Evolutionary conservation across 1,140 invertebrate species (phyloP), one percentile per base, ranked within the genome.

Genomic region (Cotesia vestalis): DNA sequence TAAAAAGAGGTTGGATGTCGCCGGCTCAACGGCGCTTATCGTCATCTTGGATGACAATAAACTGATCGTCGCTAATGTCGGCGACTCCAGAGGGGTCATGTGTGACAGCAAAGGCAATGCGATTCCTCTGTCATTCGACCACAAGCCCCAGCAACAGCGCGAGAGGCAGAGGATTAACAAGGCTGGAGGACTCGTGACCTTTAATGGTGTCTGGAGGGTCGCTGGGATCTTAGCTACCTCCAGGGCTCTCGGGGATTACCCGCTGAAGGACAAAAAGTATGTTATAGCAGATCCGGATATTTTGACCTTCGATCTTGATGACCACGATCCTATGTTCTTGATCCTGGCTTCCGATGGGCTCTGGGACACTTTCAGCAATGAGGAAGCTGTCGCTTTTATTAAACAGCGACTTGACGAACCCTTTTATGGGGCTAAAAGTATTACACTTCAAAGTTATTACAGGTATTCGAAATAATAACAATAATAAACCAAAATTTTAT

Each of bases 221-320:
- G 96, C 96, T 66, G 97, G 97, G 11, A 95, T 99, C 73, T 89
- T 99, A 74, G 97, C 97, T 2, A 98, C 96, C 40, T 98, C 96
- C 11, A 88, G 97, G 79, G 97, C 96, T 1, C 88, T 98, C 69
- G 97, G 97, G 34, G 97, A 98, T 87, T 98, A 97, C 86, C 96
- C 96, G 35, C 86, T 99, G 1, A 99, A 99, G 88, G 95, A 97
- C 80, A 93, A 94, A 81, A 96, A 95, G 81, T 90, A 97, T 77
- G 93, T 99, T 8, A 98, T 97, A 76, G 96, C 96, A 2, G 94
- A 97, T 83, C 97, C 97, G 27, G 97, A 99, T 83, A 95, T 99
- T 78, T 87, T 96, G 70, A 96, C 95, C n/a, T 98, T 98, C 84
- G 94, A 98, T 84, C 83, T 96, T 59, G 88, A 89, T 57, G 92